These are phyloP conservation scores for Mus minutoides DNA, from an alignment of 2,797 vertebrate genomes.

Conservation along the genomic window DNA sequence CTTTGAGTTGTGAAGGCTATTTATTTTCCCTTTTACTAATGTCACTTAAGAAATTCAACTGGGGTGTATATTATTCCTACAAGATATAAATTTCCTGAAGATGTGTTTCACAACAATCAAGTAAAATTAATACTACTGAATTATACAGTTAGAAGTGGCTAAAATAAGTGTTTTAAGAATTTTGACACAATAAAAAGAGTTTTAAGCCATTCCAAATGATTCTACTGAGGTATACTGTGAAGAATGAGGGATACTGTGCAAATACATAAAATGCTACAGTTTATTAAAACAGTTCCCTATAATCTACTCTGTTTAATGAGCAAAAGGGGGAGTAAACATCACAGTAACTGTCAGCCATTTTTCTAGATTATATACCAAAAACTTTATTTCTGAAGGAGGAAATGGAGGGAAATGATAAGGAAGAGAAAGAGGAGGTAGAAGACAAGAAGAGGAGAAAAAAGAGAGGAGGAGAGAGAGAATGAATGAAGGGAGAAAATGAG, in stretches of 20 bases:
- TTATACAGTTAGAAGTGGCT: neutral
- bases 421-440: neutral
- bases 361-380: neutral
- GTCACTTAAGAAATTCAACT: constrained; percentile 59
- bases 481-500: neutral
- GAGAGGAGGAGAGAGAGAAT: too few relatives aligned
- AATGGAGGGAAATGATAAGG: neutral
- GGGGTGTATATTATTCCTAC: neutral
- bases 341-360: neutral
- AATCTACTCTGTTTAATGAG: neutral
- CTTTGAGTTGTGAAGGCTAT: neutral
- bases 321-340: neutral
- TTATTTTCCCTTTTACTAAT: constrained; percentile 28
- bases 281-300: neutral
- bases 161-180: neutral
- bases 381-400: neutral
- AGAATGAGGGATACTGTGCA: neutral
- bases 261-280: neutral
- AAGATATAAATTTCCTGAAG: neutral
- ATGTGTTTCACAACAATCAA: neutral
- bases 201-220: neutral
- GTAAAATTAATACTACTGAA: neutral
- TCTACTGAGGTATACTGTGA: neutral
- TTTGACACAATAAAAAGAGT: neutral
- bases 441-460: neutral